Percentiles rank a stretch among this genome's conserved stretches.
Conservation (phyloP, 2,113 vertebrate species). For the Sorex araneus region DNA sequence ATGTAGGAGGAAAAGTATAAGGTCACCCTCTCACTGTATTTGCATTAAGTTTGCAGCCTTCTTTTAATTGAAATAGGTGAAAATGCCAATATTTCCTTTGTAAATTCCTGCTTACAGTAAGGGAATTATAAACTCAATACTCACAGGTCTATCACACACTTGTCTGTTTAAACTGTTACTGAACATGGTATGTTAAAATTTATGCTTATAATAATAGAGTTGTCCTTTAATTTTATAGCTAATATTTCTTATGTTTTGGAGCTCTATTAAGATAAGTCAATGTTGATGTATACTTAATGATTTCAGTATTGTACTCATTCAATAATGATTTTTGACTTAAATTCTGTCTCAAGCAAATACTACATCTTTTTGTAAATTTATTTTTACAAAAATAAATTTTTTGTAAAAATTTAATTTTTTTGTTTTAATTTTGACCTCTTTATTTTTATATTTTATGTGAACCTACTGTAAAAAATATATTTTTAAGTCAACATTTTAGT, state of each 20-base stretch:
- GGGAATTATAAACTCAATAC: constrained; percentile 7
- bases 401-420: no score
- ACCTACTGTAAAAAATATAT: neutral
- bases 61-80: neutral
- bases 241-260: constrained; percentile 7
- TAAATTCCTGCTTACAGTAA: neutral
- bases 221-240: neutral
- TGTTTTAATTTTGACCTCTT: constrained; percentile 24
- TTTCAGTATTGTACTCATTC: neutral
- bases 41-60: neutral
- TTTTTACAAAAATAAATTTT: no score
- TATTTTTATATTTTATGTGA: neutral
- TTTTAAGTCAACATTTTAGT: neutral
- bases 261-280: constrained; percentile 26
- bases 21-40: neutral
- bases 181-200: neutral
- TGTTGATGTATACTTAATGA: constrained; percentile 5
- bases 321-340: constrained; percentile 26
- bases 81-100: neutral
- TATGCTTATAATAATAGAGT: neutral
- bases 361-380: no score
- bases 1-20: neutral
- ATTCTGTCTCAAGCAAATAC: neutral
- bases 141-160: neutral
- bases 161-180: neutral